Conservation (phyloP, 2,888 invertebrate species). For the Hedychridium roseum region DNA sequence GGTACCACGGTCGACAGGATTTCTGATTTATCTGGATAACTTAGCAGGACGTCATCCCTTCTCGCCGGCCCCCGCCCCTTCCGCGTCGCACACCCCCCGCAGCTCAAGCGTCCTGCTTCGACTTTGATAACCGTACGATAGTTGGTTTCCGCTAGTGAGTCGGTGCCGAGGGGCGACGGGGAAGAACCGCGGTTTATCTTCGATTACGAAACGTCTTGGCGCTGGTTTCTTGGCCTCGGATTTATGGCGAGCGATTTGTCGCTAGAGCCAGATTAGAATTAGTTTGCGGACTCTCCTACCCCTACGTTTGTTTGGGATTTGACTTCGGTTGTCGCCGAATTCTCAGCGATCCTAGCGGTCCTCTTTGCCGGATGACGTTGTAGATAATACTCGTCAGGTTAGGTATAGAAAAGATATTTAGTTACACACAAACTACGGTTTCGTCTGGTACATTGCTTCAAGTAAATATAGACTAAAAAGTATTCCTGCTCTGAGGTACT, state of each 20-base stretch:
- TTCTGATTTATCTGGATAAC: conserved; percentile 55
- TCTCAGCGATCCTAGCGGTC: too few species aligned
- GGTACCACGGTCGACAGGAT: conserved; percentile 36
- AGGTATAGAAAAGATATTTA: too few species aligned
- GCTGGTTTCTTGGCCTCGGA: conserved; percentile 56
- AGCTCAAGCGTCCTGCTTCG: conserved; percentile 39
- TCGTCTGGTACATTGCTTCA: too few species aligned
- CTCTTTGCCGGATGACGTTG: too few species aligned
- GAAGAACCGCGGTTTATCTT: conserved; percentile 56
- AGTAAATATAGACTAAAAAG: too few species aligned
- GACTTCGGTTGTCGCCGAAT: too few species aligned
- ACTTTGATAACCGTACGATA: conserved; percentile 53
- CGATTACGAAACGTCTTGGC: conserved; percentile 61
- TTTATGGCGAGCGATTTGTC: conserved; percentile 63
- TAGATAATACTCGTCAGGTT: too few species aligned
- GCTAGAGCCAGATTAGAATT: conserved; percentile 62
- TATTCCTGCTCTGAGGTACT: too few species aligned
- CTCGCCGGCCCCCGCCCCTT: conserved; percentile 26
- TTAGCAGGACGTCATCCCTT: conserved; percentile 49
- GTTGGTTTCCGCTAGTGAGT: conserved; percentile 35
- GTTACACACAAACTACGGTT: too few species aligned
- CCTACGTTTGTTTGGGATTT: conserved; percentile 46
- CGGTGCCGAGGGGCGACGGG: conserved; percentile 21
- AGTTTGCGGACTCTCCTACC: conserved; percentile 53
- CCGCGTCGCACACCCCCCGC: conserved; percentile 27